These are phyloP conservation scores for Zaprionus gabonicus DNA, from an alignment of 1,140 invertebrate genomes.

Conservation along the genomic window DNA sequence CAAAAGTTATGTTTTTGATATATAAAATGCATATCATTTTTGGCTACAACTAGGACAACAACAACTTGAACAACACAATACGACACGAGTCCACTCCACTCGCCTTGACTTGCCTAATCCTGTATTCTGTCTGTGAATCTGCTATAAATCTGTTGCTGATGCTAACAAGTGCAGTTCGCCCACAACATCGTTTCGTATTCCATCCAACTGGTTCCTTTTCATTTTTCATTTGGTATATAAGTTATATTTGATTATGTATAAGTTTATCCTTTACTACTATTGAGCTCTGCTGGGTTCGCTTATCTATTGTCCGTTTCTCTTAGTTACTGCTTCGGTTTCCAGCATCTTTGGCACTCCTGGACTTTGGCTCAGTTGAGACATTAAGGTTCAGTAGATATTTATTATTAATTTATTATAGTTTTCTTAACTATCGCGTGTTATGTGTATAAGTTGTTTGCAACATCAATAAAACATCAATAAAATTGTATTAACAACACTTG, in stretches of 20 bases:
- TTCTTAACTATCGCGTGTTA: conserved; percentile 3
- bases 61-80: neutral
- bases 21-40: conserved; percentile 73
- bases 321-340: too few species aligned
- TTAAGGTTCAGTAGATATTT: conserved; percentile 32
- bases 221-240: neutral
- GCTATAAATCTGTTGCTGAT: conserved; percentile 36
- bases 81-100: neutral
- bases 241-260: neutral
- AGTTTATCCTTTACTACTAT: conserved; percentile 2
- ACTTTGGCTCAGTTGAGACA: conserved; percentile 45
- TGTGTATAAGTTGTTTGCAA: conserved; percentile 64
- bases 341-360: conserved; percentile 29
- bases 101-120: neutral
- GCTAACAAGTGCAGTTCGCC: conserved; percentile 73
- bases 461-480: conserved; percentile 67
- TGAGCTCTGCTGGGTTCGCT: conserved; percentile 59
- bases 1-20: conserved; percentile 64
- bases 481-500: conserved; percentile 79
- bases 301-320: conserved; percentile 51
- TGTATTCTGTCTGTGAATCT: conserved; percentile 5
- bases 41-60: conserved; percentile 40
- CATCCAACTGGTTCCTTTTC: conserved; percentile 13
- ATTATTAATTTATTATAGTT: conserved; percentile 19
- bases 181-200: conserved; percentile 44